A percentile compares a stretch with the other conserved stretches of the same genome.
These are phyloP conservation scores for Drosophila rellima DNA, from an alignment of 2,888 invertebrate genomes.

Conservation along the genomic window DNA sequence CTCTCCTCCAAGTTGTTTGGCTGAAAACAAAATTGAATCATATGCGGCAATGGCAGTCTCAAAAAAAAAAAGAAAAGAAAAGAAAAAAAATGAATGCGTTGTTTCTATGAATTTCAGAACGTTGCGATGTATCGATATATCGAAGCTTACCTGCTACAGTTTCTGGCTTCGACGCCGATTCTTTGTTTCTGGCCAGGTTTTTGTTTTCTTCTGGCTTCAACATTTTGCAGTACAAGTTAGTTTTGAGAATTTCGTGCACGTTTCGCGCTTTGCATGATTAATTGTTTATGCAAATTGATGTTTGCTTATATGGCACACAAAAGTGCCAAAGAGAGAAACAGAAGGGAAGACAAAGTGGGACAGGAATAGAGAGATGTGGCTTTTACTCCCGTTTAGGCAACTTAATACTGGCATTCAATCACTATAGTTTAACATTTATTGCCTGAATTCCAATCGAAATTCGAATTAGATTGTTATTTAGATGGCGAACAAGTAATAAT, in stretches of 20 bases:
- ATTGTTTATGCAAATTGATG: constrained; percentile 77
- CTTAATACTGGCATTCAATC: constrained; percentile 37
- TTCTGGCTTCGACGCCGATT: constrained; percentile 20
- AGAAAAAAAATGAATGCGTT: constrained; percentile 6
- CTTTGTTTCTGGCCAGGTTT: constrained; percentile 31
- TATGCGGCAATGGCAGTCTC: constrained; percentile 61
- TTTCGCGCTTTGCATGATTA: constrained; percentile 77
- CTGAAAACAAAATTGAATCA: constrained; percentile 76
- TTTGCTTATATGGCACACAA: constrained; percentile 55
- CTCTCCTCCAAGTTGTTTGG: constrained; percentile 66
- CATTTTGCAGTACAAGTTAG: constrained; percentile 59
- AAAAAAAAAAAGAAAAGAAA: constrained; percentile 2
- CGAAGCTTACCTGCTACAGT: constrained; percentile 50
- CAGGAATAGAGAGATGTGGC: background rate
- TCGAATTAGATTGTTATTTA: constrained; percentile 21
- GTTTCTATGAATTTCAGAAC: constrained; percentile 50
- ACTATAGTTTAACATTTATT: constrained; percentile 49
- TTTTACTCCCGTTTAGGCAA: constrained; percentile 18
- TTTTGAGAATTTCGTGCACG: constrained; percentile 73
- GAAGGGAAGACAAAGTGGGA: background rate
- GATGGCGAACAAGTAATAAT: constrained; percentile 37
- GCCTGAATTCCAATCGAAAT: constrained; percentile 51
- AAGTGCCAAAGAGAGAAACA: background rate
- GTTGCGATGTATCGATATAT: constrained; percentile 30
- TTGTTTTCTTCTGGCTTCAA: constrained; percentile 24